These are phyloP conservation scores for Cheilosia grossa DNA, from an alignment of 2,888 invertebrate species.

Conservation along the genomic window DNA sequence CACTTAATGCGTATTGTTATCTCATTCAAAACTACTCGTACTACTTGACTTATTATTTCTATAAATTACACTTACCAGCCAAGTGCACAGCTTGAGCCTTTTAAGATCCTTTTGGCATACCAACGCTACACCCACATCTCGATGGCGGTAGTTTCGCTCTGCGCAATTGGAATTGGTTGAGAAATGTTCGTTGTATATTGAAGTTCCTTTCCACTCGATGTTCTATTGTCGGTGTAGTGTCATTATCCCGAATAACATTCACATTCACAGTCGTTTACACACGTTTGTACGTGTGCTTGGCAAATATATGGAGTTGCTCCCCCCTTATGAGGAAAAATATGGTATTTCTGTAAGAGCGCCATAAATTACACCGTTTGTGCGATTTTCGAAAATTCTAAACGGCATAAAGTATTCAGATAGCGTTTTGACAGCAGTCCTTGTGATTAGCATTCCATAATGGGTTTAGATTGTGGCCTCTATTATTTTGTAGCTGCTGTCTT, in stretches of 20 bases:
- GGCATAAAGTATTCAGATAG: slow-evolving; percentile 73
- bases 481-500: slow-evolving; percentile 53
- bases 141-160: background rate
- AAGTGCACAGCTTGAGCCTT: slow-evolving; percentile 35
- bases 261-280: slow-evolving; percentile 71
- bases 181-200: slow-evolving; percentile 31
- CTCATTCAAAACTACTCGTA: slow-evolving; percentile 31
- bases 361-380: slow-evolving; percentile 75
- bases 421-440: slow-evolving; percentile 72
- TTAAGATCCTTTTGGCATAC: slow-evolving; percentile 42
- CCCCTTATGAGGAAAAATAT: slow-evolving; percentile 58
- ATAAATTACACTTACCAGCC: slow-evolving; percentile 36
- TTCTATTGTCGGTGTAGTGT: slow-evolving; percentile 67
- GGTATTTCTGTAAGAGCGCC: slow-evolving; percentile 66
- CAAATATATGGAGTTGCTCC: background rate
- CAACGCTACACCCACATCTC: background rate
- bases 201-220: slow-evolving; percentile 24
- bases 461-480: slow-evolving; percentile 61
- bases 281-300: slow-evolving; percentile 41
- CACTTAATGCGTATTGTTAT: slow-evolving; percentile 43
- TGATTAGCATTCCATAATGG: slow-evolving; percentile 74
- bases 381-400: slow-evolving; percentile 71
- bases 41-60: slow-evolving; percentile 27
- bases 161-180: slow-evolving; percentile 37
- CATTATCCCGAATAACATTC: slow-evolving; percentile 73